phyloP scores from a whole-genome alignment of 2,888 invertebrate genomes.

The Andrena camellia region DNA sequence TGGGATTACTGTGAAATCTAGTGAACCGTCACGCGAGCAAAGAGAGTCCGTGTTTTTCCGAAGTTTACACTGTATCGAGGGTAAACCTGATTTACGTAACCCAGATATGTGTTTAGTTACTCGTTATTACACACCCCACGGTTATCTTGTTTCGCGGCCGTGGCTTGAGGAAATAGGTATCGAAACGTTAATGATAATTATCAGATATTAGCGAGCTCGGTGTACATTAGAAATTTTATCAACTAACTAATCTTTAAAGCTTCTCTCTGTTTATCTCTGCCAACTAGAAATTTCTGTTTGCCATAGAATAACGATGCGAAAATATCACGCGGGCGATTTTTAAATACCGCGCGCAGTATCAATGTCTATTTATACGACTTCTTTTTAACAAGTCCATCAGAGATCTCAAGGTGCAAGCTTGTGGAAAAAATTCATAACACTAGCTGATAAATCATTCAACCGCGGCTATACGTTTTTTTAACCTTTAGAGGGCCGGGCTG shows the following conservation, averaged over 20 bases:
- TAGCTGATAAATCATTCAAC: not conserved
- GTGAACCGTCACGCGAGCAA: no score
- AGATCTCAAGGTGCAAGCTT: not conserved
- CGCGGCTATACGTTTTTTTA: not conserved
- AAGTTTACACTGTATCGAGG: slow-evolving; percentile 55
- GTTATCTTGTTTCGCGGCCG: slow-evolving; percentile 27
- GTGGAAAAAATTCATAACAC: not conserved
- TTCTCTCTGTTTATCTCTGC: not conserved
- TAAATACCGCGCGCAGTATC: not conserved
- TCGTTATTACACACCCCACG: slow-evolving; percentile 59
- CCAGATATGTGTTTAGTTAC: slow-evolving; percentile 74
- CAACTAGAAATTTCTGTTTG: not conserved
- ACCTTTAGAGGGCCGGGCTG: no score
- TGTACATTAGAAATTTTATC: not conserved
- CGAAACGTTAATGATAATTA: not conserved
- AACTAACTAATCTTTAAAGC: not conserved
- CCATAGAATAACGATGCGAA: no score
- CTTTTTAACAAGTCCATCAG: not conserved
- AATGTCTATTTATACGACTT: not conserved
- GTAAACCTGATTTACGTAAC: slow-evolving; percentile 74
- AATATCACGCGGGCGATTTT: not conserved
- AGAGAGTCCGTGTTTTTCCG: slow-evolving; percentile 13
- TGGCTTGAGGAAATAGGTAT: not conserved
- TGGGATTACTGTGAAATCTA: no score
- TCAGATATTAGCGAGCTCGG: not conserved